Conservation (phyloP, 2,888 invertebrate species). For the Oscheius sp. region DNA sequence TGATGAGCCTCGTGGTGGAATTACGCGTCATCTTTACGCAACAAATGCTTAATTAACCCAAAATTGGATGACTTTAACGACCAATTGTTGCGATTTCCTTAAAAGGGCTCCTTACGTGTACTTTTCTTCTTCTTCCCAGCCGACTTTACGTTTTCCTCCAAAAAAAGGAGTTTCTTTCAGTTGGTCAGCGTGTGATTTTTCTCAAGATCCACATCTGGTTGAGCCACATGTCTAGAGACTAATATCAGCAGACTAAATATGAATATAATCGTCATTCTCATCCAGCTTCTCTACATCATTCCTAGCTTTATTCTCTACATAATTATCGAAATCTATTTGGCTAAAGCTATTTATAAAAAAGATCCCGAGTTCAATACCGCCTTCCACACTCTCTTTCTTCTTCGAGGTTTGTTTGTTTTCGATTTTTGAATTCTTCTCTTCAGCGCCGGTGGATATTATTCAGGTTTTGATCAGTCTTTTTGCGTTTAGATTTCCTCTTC, state of each 20-base stretch:
- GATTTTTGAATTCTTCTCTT: background rate
- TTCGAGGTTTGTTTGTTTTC: slow-evolving; percentile 33
- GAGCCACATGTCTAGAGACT: background rate
- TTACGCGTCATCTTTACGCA: too few species aligned
- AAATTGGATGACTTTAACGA: too few species aligned
- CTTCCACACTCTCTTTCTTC: slow-evolving; percentile 44
- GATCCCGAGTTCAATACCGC: slow-evolving; percentile 45
- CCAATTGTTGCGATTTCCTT: too few species aligned
- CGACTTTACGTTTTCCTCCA: slow-evolving; percentile 4
- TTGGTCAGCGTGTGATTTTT: slow-evolving; percentile 23
- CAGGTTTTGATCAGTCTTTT: slow-evolving; percentile 41
- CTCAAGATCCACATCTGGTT: slow-evolving; percentile 5
- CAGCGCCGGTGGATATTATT: slow-evolving; percentile 47
- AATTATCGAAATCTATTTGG: slow-evolving; percentile 36
- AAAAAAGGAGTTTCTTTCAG: background rate
- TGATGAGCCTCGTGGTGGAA: too few species aligned
- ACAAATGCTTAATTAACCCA: too few species aligned
- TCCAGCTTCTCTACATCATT: slow-evolving; percentile 38
- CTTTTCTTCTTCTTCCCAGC: background rate
- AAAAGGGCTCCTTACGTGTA: too few species aligned
- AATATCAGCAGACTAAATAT: background rate
- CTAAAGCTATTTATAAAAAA: slow-evolving; percentile 17
- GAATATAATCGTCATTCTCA: slow-evolving; percentile 7
- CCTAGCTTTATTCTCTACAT: slow-evolving; percentile 40
- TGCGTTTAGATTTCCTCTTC: slow-evolving; percentile 47